Evolutionary conservation across 2,888 invertebrate species (phyloP), one percentile per base, ranked within the genome.

Genomic region (Zygothrica quintamaculata): DNA sequence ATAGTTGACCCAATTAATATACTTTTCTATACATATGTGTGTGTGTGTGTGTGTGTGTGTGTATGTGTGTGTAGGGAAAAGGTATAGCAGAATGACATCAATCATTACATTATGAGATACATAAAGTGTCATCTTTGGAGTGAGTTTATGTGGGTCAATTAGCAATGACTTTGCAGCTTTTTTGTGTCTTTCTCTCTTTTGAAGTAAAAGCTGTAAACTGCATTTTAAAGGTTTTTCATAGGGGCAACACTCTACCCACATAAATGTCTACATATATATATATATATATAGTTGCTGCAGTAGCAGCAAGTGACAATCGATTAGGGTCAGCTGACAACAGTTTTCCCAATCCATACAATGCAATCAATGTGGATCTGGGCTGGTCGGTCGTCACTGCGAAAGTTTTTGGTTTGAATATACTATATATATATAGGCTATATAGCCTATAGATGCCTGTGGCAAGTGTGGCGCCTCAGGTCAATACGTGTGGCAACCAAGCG

Each of bases 121-220:
- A 9, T 29, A 9, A n/a, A 29, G 29, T n/a, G 29, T 65, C 55
- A 51, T 62, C 65, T 75, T 50, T 55, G 56, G 34, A 48, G 43
- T 29, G 61, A 51, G 18, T 72, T 59, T 81, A 31, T 72, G 64
- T 81, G 82, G 77, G 81, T 85, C 78, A 86, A 80, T 86, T 84
- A 74, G 78, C 67, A 74, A 77, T 80, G 80, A 80, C 87, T 84
- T 60, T 61, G 79, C 87, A 77, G 71, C 42, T 87, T 87, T 80
- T 43, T 36, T 44, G 29, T 44, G 8, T 12, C 29, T 25, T n/a
- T 11, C n/a, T 15, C 11, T 46, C 43, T 37, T 22, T 22, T 22
- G 33, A 43, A 55, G 77, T 80, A 80, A 80, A 61, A 79, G 87
- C 64, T n/a, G n/a, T 42, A 43, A 71, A 57, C 44, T 71, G 72